Conservation (phyloP, 2,113 vertebrate species). For the Gila orcuttii region DNA sequence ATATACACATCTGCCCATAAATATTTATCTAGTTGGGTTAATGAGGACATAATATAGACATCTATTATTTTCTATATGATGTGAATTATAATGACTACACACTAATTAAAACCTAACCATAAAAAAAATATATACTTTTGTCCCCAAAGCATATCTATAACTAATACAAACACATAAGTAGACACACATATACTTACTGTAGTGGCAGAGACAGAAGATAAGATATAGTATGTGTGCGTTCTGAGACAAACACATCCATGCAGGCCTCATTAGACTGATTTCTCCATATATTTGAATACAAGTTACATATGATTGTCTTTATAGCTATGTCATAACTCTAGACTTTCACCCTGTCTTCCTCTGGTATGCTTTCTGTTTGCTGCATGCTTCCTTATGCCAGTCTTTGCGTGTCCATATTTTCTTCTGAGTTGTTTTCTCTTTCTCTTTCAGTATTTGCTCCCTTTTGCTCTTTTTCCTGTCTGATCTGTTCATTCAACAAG, state of each 20-base stretch:
- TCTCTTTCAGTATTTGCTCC: neutral
- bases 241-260: neutral
- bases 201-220: neutral
- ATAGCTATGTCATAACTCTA: neutral
- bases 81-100: neutral
- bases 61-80: neutral
- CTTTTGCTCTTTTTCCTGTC: neutral
- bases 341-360: neutral
- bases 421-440: neutral
- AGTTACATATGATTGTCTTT: neutral
- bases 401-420: neutral
- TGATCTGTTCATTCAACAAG: slow-evolving; percentile 16
- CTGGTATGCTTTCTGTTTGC: neutral
- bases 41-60: neutral
- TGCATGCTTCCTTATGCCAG: neutral
- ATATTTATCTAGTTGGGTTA: neutral
- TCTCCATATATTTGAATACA: neutral
- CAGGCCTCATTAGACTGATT: slow-evolving; percentile 6
- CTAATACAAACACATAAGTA: neutral
- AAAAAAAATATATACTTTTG: neutral
- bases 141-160: neutral
- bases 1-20: neutral
- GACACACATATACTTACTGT: neutral
- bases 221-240: neutral
- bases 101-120: neutral